These are phyloP conservation scores for Nasua narica DNA, from an alignment of 2,797 vertebrate genomes.

Conservation along the genomic window DNA sequence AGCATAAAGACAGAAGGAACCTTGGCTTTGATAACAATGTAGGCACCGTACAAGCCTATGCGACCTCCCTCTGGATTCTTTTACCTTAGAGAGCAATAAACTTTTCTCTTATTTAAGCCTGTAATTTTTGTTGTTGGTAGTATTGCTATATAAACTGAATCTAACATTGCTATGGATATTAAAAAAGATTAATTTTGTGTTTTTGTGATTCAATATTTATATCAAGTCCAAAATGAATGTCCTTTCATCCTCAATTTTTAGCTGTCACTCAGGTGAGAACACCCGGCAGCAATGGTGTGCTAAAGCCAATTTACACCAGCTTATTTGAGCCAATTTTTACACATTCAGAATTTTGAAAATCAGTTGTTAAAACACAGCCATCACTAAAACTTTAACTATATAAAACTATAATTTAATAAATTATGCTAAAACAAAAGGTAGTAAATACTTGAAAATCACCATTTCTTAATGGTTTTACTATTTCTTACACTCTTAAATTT, in stretches of 20 bases:
- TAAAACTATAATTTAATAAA: constrained; percentile 32
- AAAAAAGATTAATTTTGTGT: background rate
- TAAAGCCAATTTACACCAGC: background rate
- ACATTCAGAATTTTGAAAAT: background rate
- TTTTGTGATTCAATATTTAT: background rate
- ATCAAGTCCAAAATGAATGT: background rate
- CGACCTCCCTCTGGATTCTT: background rate
- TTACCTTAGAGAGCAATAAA: background rate
- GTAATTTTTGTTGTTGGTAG: background rate
- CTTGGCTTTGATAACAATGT: background rate
- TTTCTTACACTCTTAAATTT: background rate
- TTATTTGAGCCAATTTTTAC: background rate
- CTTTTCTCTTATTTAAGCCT: background rate
- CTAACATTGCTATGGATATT: background rate
- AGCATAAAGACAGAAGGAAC: background rate
- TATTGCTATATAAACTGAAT: background rate
- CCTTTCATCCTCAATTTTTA: background rate
- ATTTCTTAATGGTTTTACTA: background rate
- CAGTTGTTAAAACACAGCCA: background rate
- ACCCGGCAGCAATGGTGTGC: background rate
- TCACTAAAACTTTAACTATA: background rate
- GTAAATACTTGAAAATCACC: background rate
- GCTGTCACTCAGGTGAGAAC: background rate
- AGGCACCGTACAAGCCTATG: background rate
- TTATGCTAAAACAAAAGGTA: background rate